A percentile compares a stretch with the other conserved stretches of the same genome.
These are phyloP conservation scores for Trichacis sp. DNA, from an alignment of 2,888 invertebrate species.

Conservation along the genomic window DNA sequence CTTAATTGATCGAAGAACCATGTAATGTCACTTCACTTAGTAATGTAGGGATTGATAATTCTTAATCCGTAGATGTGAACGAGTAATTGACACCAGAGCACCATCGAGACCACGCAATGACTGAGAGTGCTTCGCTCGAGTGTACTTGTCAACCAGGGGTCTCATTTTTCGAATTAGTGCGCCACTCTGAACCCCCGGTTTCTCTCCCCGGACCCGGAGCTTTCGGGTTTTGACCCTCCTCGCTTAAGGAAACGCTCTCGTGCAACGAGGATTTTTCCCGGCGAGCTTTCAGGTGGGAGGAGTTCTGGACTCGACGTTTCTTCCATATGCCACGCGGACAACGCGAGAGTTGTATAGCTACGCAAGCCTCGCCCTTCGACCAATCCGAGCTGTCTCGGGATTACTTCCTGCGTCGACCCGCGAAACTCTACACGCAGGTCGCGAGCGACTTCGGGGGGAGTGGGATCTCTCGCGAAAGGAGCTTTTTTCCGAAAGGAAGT, in stretches of 20 bases:
- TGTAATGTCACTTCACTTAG: background rate
- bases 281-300: constrained; percentile 49
- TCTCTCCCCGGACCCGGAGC: constrained; percentile 10
- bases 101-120: constrained; percentile 18
- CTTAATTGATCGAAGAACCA: background rate
- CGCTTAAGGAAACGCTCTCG: constrained; percentile 17
- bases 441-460: constrained; percentile 49
- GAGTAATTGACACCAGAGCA: constrained; percentile 11
- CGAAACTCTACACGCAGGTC: constrained; percentile 37
- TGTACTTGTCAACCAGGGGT: constrained; percentile 60
- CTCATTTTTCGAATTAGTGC: constrained; percentile 64
- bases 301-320: constrained; percentile 49
- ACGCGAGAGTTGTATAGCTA: constrained; percentile 35
- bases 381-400: constrained; percentile 53
- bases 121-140: constrained; percentile 66
- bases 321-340: constrained; percentile 36
- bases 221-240: constrained; percentile 11
- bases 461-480: constrained; percentile 59
- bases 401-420: constrained; percentile 40
- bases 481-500: background rate
- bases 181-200: constrained; percentile 47
- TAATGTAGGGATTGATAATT: background rate
- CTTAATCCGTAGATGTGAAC: background rate
- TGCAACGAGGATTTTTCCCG: constrained; percentile 19
- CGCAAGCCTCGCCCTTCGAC: constrained; percentile 62